A percentile compares a stretch with the other conserved stretches of the same genome.
These are phyloP conservation scores for Atethmia centrago DNA, from an alignment of 2,888 invertebrate species.

Conservation along the genomic window DNA sequence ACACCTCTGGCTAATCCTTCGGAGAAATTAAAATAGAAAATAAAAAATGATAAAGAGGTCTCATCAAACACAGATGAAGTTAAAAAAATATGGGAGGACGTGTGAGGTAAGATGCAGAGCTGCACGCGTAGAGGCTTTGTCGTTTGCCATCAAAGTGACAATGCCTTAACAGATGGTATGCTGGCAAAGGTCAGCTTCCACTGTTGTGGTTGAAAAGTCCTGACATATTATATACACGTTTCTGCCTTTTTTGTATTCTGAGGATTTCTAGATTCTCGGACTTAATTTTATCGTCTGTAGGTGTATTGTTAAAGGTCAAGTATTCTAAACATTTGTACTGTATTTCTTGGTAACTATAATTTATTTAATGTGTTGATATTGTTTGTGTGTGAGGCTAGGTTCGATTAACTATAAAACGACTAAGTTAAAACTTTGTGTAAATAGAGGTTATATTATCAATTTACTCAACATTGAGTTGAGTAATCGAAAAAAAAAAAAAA, in stretches of 20 bases:
- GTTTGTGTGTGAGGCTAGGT: neutral
- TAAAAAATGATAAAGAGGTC: neutral
- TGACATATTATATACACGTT: neutral
- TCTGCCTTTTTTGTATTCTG: neutral
- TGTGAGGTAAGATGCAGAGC: neutral
- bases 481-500: too few relatives aligned
- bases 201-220: neutral
- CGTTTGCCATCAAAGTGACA: conserved; percentile 5
- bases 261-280: neutral
- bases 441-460: too few relatives aligned
- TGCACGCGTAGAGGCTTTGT: neutral
- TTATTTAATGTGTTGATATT: neutral
- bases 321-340: neutral
- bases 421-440: too few relatives aligned
- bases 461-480: too few relatives aligned
- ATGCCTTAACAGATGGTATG: neutral
- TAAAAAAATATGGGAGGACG: neutral
- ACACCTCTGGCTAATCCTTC: too few relatives aligned
- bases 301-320: neutral
- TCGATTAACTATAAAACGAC: neutral
- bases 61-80: neutral
- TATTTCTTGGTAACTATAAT: neutral
- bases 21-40: too few relatives aligned
- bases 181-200: conserved; percentile 3
- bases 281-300: neutral